Evolutionary conservation across 2,888 invertebrate genomes (phyloP).

Genomic region (Diplolepis rosae): DNA sequence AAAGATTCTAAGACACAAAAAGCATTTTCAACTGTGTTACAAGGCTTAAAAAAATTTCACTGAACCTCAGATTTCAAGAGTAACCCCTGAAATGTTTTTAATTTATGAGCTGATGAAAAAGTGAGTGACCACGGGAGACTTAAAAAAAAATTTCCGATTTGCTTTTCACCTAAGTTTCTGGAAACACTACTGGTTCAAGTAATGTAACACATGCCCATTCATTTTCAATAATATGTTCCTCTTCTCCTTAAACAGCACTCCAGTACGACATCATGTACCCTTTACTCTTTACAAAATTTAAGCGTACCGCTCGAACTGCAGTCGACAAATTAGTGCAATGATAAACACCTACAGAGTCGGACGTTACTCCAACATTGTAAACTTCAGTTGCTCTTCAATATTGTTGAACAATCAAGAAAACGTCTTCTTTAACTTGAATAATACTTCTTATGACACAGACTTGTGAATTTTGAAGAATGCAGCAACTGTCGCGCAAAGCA

Average conservation of each 20-base stretch:
- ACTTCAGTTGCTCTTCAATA: not conserved
- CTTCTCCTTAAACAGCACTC: conserved; percentile 1
- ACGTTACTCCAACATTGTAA: conserved; percentile 3
- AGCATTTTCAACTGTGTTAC: too few species aligned
- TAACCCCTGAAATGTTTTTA: too few species aligned
- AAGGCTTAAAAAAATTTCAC: too few species aligned
- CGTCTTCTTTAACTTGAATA: not conserved
- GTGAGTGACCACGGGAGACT: too few species aligned
- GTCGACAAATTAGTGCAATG: not conserved
- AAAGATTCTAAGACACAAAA: too few species aligned
- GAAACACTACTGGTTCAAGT: not conserved
- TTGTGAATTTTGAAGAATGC: too few species aligned
- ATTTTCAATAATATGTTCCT: not conserved
- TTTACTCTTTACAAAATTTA: not conserved
- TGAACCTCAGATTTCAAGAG: too few species aligned
- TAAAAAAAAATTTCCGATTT: too few species aligned
- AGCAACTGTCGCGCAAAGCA: too few species aligned
- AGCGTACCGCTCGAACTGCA: not conserved
- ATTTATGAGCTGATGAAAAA: too few species aligned
- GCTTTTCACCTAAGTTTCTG: not conserved
- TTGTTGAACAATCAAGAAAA: conserved; percentile 2
- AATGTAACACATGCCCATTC: conserved; percentile 15
- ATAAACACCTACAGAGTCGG: not conserved
- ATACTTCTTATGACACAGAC: conserved; percentile 11
- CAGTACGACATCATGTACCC: conserved; percentile 22